These are phyloP conservation scores for Lepus oiostolus DNA, from an alignment of 2,797 vertebrate species.

Conservation along the genomic window DNA sequence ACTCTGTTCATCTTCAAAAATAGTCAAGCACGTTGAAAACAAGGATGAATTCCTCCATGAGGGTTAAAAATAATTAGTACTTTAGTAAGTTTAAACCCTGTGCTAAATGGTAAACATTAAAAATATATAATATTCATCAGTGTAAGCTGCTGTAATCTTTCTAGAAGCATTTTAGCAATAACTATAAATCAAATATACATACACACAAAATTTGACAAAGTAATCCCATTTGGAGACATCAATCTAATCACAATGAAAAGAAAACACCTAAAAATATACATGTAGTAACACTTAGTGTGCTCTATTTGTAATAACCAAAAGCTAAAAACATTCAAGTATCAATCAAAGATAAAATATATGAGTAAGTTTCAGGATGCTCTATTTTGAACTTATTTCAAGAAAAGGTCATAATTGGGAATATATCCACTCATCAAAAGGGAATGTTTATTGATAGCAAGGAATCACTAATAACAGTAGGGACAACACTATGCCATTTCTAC, in stretches of 20 bases:
- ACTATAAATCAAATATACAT: constrained; percentile 3
- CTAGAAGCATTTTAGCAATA: not conserved
- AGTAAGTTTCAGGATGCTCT: not conserved
- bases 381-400: not conserved
- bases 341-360: not conserved
- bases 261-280: not conserved
- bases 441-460: not conserved
- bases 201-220: not conserved
- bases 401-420: not conserved
- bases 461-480: constrained; percentile 1
- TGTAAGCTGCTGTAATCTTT: not conserved
- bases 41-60: not conserved
- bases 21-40: not conserved
- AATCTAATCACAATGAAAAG: constrained; percentile 17
- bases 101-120: not conserved
- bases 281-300: not conserved
- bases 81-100: not conserved
- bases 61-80: not conserved
- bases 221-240: not conserved
- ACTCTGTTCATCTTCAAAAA: not conserved
- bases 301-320: constrained; percentile 4
- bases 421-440: not conserved
- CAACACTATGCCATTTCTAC: not conserved
- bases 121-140: not conserved
- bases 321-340: not conserved